Base-by-base conservation (phyloP, 1,140 invertebrate species). In the Lasaia peninsularis region DNA sequence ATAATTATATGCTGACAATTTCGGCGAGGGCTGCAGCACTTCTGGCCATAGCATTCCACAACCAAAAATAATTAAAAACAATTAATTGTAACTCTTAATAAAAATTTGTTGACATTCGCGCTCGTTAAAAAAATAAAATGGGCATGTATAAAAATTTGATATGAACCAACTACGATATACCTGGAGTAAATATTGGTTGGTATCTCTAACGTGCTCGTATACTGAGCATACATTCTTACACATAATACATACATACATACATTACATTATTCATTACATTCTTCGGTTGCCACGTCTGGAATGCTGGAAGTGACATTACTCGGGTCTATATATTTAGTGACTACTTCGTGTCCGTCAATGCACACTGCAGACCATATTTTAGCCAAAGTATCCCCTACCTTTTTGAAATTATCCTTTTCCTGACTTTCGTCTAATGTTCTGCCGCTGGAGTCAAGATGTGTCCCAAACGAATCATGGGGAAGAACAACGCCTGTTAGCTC, bases 401-500 rank as follows among this genome's bases (percentile, higher is more conserved):
- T 37, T 37, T 37, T 34, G 33, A 34, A 34, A 34, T 34, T 34
- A 34, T 34, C 12, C 16, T 48, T 44, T 56, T 32, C 37, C 24
- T 31, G 60, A 49, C 12, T 20, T 18, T 34, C n/a, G 18, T 52
- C 32, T 34, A 18, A 18, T 52, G 51, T 52, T 52, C 51, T 33
- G 14, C 32, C 16, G 14, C 51, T 52, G 31, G 51, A 34, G 10
- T 53, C 52, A 12, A 53, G 33, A 53, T 53, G 52, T 0, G 7
- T 21, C 12, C 71, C 70, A 55, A 59, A 80, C 58, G 61, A 24
- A 53, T 80, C 67, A 63, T 77, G 53, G 0, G 65, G 65, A 18
- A 80, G 50, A 58, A 82, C 63, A 24, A 80, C 8, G 28, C 74
- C 71, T 28, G 70, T 28, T 37, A 80, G 60, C 44, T 73, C 60